Conservation (phyloP, 2,113 vertebrate genomes). For the Dicrurus megarhynchus region DNA sequence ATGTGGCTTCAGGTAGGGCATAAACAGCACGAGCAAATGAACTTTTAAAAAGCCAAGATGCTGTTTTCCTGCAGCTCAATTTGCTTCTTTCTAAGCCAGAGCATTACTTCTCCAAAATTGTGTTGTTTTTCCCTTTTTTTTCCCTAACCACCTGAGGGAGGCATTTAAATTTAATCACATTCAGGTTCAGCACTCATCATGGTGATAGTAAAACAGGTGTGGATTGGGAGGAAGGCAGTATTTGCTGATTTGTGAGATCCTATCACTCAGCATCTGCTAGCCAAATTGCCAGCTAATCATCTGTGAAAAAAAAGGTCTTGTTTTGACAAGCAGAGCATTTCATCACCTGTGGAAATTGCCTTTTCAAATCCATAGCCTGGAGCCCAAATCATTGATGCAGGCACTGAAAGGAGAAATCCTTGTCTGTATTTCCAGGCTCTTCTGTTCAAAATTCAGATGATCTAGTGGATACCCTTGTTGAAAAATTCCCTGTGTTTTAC, state of each 20-base stretch:
- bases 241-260: slow-evolving; percentile 4
- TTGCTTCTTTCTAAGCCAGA: slow-evolving; percentile 35
- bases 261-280: background rate
- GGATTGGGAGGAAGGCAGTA: background rate
- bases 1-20: slow-evolving; percentile 49
- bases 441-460: background rate
- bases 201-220: slow-evolving; percentile 46
- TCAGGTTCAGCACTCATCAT: background rate
- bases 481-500: background rate
- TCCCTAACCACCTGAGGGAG: slow-evolving; percentile 33
- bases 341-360: slow-evolving; percentile 1
- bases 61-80: slow-evolving; percentile 34
- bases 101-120: slow-evolving; percentile 16
- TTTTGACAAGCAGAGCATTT: slow-evolving; percentile 25
- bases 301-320: background rate
- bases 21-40: slow-evolving; percentile 61
- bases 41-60: slow-evolving; percentile 52
- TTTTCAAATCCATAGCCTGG: background rate
- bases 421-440: background rate
- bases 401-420: background rate
- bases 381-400: background rate
- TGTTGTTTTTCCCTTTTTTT: background rate
- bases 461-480: background rate
- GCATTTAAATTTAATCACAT: slow-evolving; percentile 56
- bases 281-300: slow-evolving; percentile 23